A percentile compares a stretch with the other conserved stretches of the same genome.
phyloP scores from a whole-genome alignment of 2,113 vertebrate genomes.

The Notarius lentiginosus region DNA sequence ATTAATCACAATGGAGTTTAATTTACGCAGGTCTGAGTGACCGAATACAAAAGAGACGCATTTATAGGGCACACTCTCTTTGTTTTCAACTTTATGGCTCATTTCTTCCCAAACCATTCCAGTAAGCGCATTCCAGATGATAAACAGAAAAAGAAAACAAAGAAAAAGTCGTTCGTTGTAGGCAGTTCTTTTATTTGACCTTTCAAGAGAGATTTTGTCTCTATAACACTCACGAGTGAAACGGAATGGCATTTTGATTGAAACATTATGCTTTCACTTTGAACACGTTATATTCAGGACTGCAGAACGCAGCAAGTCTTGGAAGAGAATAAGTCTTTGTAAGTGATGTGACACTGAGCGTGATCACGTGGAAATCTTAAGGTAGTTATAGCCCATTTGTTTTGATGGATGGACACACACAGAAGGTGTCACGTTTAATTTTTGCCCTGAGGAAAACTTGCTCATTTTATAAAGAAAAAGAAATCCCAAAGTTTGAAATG shows the following conservation, averaged over 20 bases:
- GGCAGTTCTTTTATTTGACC: not conserved
- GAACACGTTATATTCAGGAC: not conserved
- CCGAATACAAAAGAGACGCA: slow-evolving; percentile 8
- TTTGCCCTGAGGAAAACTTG: not conserved
- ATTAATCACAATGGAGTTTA: slow-evolving; percentile 23
- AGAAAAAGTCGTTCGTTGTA: not conserved
- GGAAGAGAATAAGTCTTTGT: not conserved
- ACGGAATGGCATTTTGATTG: not conserved
- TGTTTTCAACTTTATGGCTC: not conserved
- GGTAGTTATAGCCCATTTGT: not conserved
- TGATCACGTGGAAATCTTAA: not conserved
- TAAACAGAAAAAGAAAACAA: not conserved
- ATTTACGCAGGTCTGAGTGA: not conserved
- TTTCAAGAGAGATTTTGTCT: not conserved
- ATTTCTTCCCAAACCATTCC: not conserved
- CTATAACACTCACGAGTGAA: not conserved
- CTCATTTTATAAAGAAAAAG: not conserved
- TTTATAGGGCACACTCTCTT: not conserved
- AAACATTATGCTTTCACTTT: not conserved
- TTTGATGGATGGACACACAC: slow-evolving; percentile 8
- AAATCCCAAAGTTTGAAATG: not conserved
- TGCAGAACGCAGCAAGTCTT: not conserved
- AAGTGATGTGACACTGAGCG: not conserved
- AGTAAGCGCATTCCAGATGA: slow-evolving; percentile 10
- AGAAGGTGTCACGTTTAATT: not conserved